Conservation (phyloP, 1,140 invertebrate genomes). For the Tetraneura akinire region DNA sequence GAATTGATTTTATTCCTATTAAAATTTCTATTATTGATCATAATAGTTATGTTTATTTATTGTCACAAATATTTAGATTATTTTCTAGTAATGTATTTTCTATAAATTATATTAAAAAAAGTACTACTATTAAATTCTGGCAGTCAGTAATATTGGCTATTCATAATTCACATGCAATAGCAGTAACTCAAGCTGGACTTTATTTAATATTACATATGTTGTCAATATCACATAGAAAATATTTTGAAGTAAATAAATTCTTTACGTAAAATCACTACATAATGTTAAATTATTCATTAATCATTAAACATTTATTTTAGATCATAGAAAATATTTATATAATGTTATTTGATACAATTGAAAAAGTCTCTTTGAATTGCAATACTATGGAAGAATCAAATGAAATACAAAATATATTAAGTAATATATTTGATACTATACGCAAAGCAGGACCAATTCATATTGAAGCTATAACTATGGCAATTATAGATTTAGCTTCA, state of each 20-base stretch:
- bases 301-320: constrained; percentile 14
- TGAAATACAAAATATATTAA: constrained; percentile 6
- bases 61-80: constrained; percentile 14
- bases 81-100: constrained; percentile 38
- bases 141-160: constrained; percentile 35
- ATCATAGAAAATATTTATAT: constrained; percentile 32
- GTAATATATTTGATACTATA: constrained; percentile 26
- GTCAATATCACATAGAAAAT: constrained; percentile 29
- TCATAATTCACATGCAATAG: constrained; percentile 15
- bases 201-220: constrained; percentile 30
- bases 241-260: constrained; percentile 37
- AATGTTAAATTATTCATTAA: background rate
- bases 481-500: constrained; percentile 26
- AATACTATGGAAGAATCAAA: constrained; percentile 16
- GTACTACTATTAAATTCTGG: constrained; percentile 27
- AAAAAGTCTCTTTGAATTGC: constrained; percentile 6
- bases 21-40: constrained; percentile 20
- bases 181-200: constrained; percentile 4
- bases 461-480: constrained; percentile 27
- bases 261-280: background rate
- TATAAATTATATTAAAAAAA: constrained; percentile 30
- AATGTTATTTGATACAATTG: constrained; percentile 26
- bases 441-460: constrained; percentile 24
- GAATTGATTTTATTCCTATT: constrained; percentile 33
- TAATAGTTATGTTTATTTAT: constrained; percentile 31